phyloP scores from a whole-genome alignment of 1,140 invertebrate species.

The Atta cephalotes region DNA sequence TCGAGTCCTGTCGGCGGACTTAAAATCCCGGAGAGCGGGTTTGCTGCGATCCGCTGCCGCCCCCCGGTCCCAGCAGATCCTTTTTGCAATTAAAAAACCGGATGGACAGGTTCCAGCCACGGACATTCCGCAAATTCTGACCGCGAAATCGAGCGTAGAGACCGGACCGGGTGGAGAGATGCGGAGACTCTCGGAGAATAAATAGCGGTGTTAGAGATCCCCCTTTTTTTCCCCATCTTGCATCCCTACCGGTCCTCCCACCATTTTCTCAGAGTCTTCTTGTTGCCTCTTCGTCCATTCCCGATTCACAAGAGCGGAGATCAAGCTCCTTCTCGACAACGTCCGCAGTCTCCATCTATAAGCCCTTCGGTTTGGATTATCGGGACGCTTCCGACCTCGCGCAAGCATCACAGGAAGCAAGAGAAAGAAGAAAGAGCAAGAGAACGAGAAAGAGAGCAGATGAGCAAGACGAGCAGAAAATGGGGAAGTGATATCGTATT shows the following conservation, averaged over 20 bases:
- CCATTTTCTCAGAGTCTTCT: slow-evolving; percentile 42
- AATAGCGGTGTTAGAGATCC: slow-evolving; percentile 74
- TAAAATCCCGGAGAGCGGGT: slow-evolving; percentile 62
- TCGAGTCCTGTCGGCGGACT: slow-evolving; percentile 65
- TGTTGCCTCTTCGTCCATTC: slow-evolving; percentile 8
- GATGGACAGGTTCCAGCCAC: slow-evolving; percentile 83
- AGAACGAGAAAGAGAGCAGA: not conserved
- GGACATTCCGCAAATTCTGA: slow-evolving; percentile 86
- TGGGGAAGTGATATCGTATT: slow-evolving; percentile 28
- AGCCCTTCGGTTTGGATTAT: slow-evolving; percentile 36
- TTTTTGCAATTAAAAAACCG: slow-evolving; percentile 87
- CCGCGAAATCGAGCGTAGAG: slow-evolving; percentile 80
- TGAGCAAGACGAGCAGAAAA: not conserved
- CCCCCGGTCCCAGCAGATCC: slow-evolving; percentile 77
- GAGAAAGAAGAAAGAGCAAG: not conserved
- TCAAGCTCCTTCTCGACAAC: slow-evolving; percentile 23
- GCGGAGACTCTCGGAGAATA: slow-evolving; percentile 70
- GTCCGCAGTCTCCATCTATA: slow-evolving; percentile 36
- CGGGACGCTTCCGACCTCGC: slow-evolving; percentile 58
- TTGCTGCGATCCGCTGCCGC: slow-evolving; percentile 62
- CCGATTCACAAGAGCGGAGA: not conserved
- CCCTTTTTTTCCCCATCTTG: slow-evolving; percentile 34
- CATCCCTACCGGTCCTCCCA: slow-evolving; percentile 45
- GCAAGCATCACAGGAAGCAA: slow-evolving; percentile 14
- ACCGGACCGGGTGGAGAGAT: slow-evolving; percentile 50